Percentiles rank a stretch among this genome's conserved stretches.
phyloP scores from a whole-genome alignment of 1,140 invertebrate species.

The Rhagoletis pomonella region DNA sequence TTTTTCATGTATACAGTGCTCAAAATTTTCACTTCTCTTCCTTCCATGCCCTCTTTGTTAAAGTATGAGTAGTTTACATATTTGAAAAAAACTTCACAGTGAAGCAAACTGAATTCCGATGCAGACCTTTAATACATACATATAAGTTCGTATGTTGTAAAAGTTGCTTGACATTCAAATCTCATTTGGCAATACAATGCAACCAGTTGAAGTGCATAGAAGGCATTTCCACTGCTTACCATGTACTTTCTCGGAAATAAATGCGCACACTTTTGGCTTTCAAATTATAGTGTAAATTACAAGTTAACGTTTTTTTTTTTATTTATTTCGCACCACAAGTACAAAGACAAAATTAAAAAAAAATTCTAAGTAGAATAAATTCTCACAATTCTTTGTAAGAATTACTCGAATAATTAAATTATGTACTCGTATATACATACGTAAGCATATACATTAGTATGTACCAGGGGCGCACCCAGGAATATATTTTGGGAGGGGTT shows the following conservation, averaged over 20 bases:
- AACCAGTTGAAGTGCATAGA: neutral
- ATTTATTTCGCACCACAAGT: neutral
- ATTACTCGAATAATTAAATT: neutral
- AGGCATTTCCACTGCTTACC: neutral
- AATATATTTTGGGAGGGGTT: no score
- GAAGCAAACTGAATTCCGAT: neutral
- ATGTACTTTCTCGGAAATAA: neutral
- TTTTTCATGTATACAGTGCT: no score
- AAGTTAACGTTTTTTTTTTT: neutral
- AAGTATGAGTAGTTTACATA: no score
- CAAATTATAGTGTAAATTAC: neutral
- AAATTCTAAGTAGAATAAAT: neutral
- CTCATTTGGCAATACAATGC: constrained; percentile 9
- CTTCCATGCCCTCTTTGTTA: no score
- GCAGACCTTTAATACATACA: neutral
- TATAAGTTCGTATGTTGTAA: neutral
- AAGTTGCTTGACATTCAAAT: constrained; percentile 35
- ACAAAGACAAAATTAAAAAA: neutral
- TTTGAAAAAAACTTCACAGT: no score
- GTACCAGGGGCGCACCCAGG: no score
- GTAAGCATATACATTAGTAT: neutral
- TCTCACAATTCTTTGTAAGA: neutral
- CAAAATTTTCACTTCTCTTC: no score
- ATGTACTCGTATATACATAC: neutral
- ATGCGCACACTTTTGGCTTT: neutral